phyloP scores from a whole-genome alignment of 2,888 invertebrate species.

The Leptopterna dolabrata region DNA sequence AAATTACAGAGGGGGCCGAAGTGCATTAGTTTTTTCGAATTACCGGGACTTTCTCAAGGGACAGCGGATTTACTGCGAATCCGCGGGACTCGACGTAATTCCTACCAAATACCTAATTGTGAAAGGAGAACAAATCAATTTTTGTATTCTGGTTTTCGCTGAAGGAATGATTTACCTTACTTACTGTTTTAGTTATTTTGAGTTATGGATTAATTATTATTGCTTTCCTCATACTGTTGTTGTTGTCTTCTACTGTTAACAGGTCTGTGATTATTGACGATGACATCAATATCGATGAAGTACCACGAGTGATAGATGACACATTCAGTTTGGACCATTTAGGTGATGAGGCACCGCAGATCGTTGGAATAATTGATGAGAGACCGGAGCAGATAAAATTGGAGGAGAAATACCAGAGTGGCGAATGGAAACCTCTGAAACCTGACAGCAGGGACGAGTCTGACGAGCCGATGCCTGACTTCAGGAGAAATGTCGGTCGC shows the following conservation, averaged over 20 bases:
- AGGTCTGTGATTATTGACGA: conserved; percentile 89
- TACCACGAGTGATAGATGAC: conserved; percentile 72
- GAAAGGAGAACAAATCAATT: too few species aligned
- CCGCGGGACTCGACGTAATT: too few species aligned
- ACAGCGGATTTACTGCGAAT: too few species aligned
- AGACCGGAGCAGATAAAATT: conserved; percentile 72
- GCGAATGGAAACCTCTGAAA: conserved; percentile 61
- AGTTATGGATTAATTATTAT: too few species aligned
- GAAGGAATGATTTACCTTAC: too few species aligned
- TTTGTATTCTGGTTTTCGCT: too few species aligned
- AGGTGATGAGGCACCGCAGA: conserved; percentile 90
- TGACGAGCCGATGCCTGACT: background rate
- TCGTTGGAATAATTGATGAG: conserved; percentile 89
- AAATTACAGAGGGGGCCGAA: too few species aligned
- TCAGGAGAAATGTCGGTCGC: background rate
- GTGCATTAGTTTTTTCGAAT: too few species aligned
- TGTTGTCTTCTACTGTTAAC: conserved; percentile 39
- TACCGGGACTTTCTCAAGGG: too few species aligned
- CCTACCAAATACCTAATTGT: too few species aligned
- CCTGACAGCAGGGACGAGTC: background rate
- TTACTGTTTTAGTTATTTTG: too few species aligned
- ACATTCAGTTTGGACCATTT: conserved; percentile 77
- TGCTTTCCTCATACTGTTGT: too few species aligned
- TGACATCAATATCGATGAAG: conserved; percentile 76
- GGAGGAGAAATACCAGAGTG: conserved; percentile 65